Evolutionary conservation across 2,113 vertebrate species (phyloP).

Genomic region (Micronycteris hirsuta): DNA sequence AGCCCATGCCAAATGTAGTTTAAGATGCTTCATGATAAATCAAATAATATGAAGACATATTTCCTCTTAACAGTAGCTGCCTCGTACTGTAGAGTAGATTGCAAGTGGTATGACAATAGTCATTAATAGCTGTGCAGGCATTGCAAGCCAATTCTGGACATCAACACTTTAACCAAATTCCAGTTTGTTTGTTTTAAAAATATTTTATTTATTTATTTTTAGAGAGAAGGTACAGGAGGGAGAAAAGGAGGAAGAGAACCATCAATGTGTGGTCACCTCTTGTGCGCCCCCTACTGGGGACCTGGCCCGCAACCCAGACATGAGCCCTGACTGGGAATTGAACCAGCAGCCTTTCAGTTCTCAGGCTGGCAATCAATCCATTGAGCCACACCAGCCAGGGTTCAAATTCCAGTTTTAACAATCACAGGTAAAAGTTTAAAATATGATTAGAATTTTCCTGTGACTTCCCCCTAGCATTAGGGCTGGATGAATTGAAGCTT

Average conservation of each 20-base stretch:
- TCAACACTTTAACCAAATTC: not conserved
- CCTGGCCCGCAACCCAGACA: too few species aligned
- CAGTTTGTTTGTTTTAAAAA: too few species aligned
- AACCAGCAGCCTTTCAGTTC: too few species aligned
- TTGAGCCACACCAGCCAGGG: too few species aligned
- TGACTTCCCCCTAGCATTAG: not conserved
- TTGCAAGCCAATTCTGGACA: not conserved
- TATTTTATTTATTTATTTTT: too few species aligned
- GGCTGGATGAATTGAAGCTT: not conserved
- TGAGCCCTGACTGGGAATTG: too few species aligned
- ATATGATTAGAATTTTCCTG: not conserved
- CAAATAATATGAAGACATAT: not conserved
- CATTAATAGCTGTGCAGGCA: not conserved
- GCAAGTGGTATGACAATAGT: not conserved
- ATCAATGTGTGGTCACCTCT: too few species aligned
- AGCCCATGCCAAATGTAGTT: not conserved
- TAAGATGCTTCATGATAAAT: not conserved
- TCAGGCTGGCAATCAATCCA: too few species aligned
- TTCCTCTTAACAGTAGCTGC: not conserved
- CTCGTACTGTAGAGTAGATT: not conserved
- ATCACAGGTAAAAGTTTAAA: not conserved
- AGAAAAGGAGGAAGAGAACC: too few species aligned
- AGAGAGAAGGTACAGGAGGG: too few species aligned
- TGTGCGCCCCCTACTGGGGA: too few species aligned
- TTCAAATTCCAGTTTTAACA: not conserved